phyloP scores from a whole-genome alignment of 2,113 vertebrate genomes.

The Zosterops borbonicus region DNA sequence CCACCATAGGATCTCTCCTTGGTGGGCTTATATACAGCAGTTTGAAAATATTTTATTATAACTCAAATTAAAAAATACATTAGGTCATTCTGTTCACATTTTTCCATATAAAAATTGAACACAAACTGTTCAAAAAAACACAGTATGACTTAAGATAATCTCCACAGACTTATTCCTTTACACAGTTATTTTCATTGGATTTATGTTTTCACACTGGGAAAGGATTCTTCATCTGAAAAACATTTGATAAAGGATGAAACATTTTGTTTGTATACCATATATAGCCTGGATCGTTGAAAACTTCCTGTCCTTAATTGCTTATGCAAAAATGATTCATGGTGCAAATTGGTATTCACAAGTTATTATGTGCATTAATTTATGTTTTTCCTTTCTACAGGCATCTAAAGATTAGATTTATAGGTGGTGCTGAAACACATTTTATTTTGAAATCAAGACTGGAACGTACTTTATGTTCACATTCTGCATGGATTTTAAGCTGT shows the following conservation, averaged over 20 bases:
- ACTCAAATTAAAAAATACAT: constrained; percentile 55
- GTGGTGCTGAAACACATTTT: neutral
- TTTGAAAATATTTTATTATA: constrained; percentile 53
- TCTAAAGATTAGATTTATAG: neutral
- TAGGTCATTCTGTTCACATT: constrained; percentile 30
- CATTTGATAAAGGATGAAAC: constrained; percentile 32
- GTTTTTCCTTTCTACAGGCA: neutral
- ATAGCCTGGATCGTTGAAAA: constrained; percentile 28
- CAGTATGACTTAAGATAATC: neutral
- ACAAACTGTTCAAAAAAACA: neutral
- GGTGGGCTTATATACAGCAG: neutral
- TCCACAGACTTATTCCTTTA: constrained; percentile 3
- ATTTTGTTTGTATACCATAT: constrained; percentile 38
- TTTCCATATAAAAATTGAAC: constrained; percentile 53
- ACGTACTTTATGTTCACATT: neutral
- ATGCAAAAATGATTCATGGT: constrained; percentile 39
- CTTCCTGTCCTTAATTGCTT: constrained; percentile 27
- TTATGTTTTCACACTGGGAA: constrained; percentile 10
- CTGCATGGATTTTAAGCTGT: constrained; percentile 23
- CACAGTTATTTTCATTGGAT: neutral
- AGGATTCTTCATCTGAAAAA: constrained; percentile 25
- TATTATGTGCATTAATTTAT: neutral
- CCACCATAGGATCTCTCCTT: neutral
- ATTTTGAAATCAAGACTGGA: constrained; percentile 5
- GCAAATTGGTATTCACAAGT: constrained; percentile 1